Base-by-base conservation (phyloP, 2,888 invertebrate genomes). In the Drosophila rellima region DNA sequence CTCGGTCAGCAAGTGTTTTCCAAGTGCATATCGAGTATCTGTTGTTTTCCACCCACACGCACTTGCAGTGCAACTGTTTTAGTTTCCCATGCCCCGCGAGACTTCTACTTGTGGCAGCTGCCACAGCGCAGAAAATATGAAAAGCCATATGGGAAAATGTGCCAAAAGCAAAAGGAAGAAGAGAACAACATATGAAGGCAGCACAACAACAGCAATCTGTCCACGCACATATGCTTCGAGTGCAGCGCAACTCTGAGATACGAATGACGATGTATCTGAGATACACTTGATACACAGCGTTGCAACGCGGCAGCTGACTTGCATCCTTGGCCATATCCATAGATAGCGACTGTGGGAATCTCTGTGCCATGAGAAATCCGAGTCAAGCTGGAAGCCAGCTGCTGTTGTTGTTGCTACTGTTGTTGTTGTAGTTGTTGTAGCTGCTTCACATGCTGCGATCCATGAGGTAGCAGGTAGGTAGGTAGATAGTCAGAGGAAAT, bases 101-200 rank as follows among this genome's bases (percentile, higher is more conserved):
- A 45, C 37, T 50, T 62, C 70, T 79, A 74, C 73, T n/a, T n/a
- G 82, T 82, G 88, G 81, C 84, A 85, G 84, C 89, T 85, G 84
- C 77, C 79, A 54, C 57, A 50, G 59, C 47, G 60, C 70, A 62
- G 52, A 59, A 65, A 65, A 71, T 76, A 62, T 70, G 70, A 65
- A 79, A 79, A 77, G 61, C 70, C 80, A 82, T 86, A 83, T 88
- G 83, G 81, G 82, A 79, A 85, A 85, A 82, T 88, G 85, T 81
- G 82, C 74, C 74, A 80, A 88, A 77, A 72, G 44, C 63, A 47
- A 42, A 26, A 31, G 17, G 56, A 48, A 62, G 3, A 29, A 13
- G 2, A 31, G 7, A 59, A 39, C 33, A 55, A 31, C 47, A 45
- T 17, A 15, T 52, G 45, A 42, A 17, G 18, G 23, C 64, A 56